phyloP scores from a whole-genome alignment of 2,797 vertebrate genomes.

The Labeo calbasu region DNA sequence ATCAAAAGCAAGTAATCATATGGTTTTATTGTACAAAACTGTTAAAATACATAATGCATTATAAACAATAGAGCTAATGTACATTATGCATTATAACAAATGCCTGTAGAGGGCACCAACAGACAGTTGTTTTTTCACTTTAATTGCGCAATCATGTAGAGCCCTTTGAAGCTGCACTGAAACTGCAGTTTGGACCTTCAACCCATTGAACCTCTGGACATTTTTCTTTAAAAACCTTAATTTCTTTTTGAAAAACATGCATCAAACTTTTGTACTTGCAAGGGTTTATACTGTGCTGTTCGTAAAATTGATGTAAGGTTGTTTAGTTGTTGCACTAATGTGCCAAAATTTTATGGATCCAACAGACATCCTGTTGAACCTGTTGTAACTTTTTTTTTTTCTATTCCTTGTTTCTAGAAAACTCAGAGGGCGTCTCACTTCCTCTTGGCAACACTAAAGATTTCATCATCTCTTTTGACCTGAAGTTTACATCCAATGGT shows the following conservation, averaged over 20 bases:
- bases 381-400: conserved; percentile 1
- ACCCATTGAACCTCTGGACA: too few species aligned
- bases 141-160: too few species aligned
- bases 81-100: too few species aligned
- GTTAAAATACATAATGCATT: too few species aligned
- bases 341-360: background rate
- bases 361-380: background rate
- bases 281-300: background rate
- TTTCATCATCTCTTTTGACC: conserved; percentile 94
- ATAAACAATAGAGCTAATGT: too few species aligned
- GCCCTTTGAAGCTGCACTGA: too few species aligned
- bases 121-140: too few species aligned
- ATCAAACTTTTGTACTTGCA: background rate
- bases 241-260: background rate
- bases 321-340: background rate
- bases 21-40: too few species aligned
- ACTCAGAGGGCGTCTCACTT: conserved; percentile 88
- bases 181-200: too few species aligned
- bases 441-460: conserved; percentile 89
- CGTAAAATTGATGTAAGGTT: background rate
- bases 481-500: conserved; percentile 90
- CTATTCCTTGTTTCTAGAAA: conserved; percentile 75
- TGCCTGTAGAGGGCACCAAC: too few species aligned
- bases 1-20: too few species aligned
- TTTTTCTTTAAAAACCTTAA: too few species aligned